Percentiles rank a stretch among this genome's conserved stretches.
Evolutionary conservation across 2,113 vertebrate species (phyloP).

Genomic region (Chloropsis hardwickii): DNA sequence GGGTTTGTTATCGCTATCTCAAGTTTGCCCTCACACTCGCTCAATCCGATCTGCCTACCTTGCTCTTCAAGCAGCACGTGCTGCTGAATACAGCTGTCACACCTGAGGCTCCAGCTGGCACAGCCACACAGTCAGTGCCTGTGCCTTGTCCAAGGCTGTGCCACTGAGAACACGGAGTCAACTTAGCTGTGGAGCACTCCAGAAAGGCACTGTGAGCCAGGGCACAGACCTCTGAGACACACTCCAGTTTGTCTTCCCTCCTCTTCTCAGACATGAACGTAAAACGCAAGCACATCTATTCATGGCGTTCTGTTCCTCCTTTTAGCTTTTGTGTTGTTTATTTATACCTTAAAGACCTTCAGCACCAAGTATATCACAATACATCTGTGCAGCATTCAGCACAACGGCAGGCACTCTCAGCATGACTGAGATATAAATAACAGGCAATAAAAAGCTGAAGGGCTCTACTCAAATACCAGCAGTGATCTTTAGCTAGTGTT

Average conservation of each 20-base stretch:
- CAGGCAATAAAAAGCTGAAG: conserved; percentile 14
- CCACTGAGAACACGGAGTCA: background rate
- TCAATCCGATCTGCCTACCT: background rate
- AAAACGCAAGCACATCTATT: background rate
- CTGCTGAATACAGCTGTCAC: background rate
- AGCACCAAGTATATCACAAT: background rate
- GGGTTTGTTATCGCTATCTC: background rate
- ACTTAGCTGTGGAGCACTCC: background rate
- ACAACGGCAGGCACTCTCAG: background rate
- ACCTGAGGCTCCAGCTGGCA: background rate
- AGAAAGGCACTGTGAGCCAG: background rate
- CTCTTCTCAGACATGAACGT: background rate
- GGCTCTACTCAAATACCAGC: background rate
- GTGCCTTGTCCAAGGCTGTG: background rate
- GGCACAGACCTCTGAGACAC: background rate
- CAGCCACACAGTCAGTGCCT: background rate
- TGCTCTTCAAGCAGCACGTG: background rate
- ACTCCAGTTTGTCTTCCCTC: background rate
- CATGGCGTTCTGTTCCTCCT: background rate
- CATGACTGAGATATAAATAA: conserved; percentile 27
- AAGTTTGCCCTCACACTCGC: background rate
- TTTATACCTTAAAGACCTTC: conserved; percentile 16
- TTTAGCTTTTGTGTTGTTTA: background rate
- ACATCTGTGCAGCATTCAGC: background rate
- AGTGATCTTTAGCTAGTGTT: background rate